phyloP scores from a whole-genome alignment of 2,888 invertebrate genomes.

The Erpobdella octoculata region DNA sequence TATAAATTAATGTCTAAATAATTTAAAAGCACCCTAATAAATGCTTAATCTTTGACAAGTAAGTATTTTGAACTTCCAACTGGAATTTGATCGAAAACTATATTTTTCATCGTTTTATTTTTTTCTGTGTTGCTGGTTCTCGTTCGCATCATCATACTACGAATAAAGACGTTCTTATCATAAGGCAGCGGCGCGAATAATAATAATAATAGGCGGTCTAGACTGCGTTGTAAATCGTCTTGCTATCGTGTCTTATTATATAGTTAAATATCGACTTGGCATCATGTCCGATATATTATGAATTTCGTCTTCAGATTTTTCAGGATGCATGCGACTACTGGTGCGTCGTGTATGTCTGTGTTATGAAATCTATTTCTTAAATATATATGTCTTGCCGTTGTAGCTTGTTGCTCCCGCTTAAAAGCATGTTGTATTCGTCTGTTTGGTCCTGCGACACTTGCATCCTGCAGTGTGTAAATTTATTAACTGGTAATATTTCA shows the following conservation, averaged over 20 bases:
- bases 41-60: background rate
- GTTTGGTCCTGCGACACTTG: no score
- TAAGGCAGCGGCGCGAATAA: background rate
- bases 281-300: slow-evolving; percentile 5
- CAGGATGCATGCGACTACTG: no score
- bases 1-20: background rate
- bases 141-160: background rate
- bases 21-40: background rate
- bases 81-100: background rate
- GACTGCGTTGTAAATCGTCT: background rate
- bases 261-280: background rate
- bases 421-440: no score
- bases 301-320: no score
- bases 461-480: no score
- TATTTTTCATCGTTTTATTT: no score
- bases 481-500: no score
- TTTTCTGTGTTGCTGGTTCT: no score
- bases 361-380: no score
- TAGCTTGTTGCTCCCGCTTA: no score
- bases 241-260: slow-evolving; percentile 5
- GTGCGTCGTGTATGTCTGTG: no score
- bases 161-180: slow-evolving; percentile 8
- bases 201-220: background rate
- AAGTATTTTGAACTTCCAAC: background rate
- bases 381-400: no score